A percentile compares a stretch with the other conserved stretches of the same genome.
Evolutionary conservation across 2,888 invertebrate species (phyloP).

Genomic region (Anarsia innoxiella): DNA sequence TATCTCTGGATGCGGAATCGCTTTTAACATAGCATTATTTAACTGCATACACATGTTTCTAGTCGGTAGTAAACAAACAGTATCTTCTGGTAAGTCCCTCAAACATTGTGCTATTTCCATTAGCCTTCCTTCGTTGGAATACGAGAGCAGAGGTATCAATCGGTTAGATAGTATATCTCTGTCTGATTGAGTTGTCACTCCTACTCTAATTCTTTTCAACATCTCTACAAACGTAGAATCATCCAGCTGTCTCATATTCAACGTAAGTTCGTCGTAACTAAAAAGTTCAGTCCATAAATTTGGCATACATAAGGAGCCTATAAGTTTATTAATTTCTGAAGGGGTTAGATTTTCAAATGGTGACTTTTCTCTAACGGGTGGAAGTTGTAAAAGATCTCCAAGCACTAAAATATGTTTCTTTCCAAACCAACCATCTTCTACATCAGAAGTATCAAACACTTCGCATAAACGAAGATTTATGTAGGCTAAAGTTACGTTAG

Average conservation of each 20-base stretch:
- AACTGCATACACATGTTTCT: slow-evolving; percentile 27
- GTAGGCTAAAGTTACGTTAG: slow-evolving; percentile 20
- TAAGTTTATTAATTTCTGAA: slow-evolving; percentile 21
- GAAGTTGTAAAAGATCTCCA: slow-evolving; percentile 33
- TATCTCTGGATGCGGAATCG: slow-evolving; percentile 6
- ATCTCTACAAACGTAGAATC: slow-evolving; percentile 27
- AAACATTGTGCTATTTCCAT: slow-evolving; percentile 21
- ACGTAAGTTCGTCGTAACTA: slow-evolving; percentile 17
- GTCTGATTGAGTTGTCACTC: slow-evolving; percentile 17
- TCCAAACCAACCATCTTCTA: slow-evolving; percentile 31
- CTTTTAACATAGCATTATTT: slow-evolving; percentile 27
- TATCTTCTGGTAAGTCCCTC: slow-evolving; percentile 20
- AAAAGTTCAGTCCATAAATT: slow-evolving; percentile 28
- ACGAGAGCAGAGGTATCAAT: slow-evolving; percentile 15
- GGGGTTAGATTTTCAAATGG: slow-evolving; percentile 24
- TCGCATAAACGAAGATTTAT: slow-evolving; percentile 20
- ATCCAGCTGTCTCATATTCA: slow-evolving; percentile 19
- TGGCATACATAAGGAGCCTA: slow-evolving; percentile 21
- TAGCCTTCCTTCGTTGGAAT: slow-evolving; percentile 17
- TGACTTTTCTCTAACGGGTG: slow-evolving; percentile 28
- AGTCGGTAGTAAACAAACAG: slow-evolving; percentile 29
- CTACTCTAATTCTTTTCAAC: slow-evolving; percentile 26
- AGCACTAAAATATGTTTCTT: slow-evolving; percentile 27
- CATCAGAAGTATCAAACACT: slow-evolving; percentile 28
- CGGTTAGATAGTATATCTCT: slow-evolving; percentile 19